A percentile compares a stretch with the other conserved stretches of the same genome.
Evolutionary conservation across 1,140 invertebrate genomes (phyloP).

Genomic region (Drosophila persimilis): DNA sequence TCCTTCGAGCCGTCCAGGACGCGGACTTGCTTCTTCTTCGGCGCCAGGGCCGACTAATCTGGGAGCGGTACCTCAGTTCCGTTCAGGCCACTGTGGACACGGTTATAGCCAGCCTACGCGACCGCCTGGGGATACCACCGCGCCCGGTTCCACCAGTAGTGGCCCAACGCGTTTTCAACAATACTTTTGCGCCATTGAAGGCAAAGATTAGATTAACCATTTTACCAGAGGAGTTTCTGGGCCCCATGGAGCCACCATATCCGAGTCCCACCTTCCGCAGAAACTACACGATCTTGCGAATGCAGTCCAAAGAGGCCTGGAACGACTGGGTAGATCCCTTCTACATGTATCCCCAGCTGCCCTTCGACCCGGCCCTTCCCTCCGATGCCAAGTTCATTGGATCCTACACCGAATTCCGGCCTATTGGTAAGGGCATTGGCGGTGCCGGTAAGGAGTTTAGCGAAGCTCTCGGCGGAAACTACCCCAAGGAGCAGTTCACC

Average conservation of each 20-base stretch:
- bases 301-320: constrained; percentile 92
- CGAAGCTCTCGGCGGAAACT: constrained; percentile 97
- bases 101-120: constrained; percentile 90
- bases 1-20: constrained; percentile 94
- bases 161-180: constrained; percentile 89
- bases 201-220: too few species aligned
- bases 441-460: constrained; percentile 98
- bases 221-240: constrained; percentile 93
- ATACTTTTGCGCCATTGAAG: constrained; percentile 90
- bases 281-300: constrained; percentile 92
- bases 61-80: constrained; percentile 93
- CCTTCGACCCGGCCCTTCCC: constrained; percentile 93
- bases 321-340: constrained; percentile 95
- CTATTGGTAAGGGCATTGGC: constrained; percentile 94
- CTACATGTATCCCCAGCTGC: constrained; percentile 93
- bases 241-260: constrained; percentile 96
- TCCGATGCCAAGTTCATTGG: constrained; percentile 97
- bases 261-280: constrained; percentile 92
- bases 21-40: constrained; percentile 93
- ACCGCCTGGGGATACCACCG: constrained; percentile 93
- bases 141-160: constrained; percentile 87
- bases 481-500: constrained; percentile 98
- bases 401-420: constrained; percentile 95
- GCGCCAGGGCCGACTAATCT: constrained; percentile 93
- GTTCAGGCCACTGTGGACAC: constrained; percentile 92